These are phyloP conservation scores for Andrena hattorfiana DNA, from an alignment of 2,888 invertebrate species.

Conservation along the genomic window DNA sequence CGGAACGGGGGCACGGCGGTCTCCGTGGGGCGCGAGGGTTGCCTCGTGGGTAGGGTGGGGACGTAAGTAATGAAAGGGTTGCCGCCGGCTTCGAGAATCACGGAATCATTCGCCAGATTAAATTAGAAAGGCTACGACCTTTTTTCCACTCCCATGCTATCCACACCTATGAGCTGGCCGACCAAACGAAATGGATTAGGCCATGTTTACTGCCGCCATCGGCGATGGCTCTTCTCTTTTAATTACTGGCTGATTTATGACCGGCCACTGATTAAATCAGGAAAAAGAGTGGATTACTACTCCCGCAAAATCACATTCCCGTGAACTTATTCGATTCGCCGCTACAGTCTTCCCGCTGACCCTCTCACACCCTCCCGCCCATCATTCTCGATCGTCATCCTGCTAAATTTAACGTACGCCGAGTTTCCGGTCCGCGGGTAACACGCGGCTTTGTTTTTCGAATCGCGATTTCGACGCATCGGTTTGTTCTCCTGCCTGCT, in stretches of 20 bases:
- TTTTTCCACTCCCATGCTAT: constrained; percentile 71
- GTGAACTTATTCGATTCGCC: constrained; percentile 37
- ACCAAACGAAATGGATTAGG: constrained; percentile 80
- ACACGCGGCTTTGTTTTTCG: constrained; percentile 47
- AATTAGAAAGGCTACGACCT: constrained; percentile 84
- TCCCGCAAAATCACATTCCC: constrained; percentile 55
- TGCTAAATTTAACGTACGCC: constrained; percentile 50
- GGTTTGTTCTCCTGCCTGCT: constrained; percentile 13
- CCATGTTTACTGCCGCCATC: constrained; percentile 72
- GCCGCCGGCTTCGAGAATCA: constrained; percentile 82
- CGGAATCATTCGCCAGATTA: constrained; percentile 85
- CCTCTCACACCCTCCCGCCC: background rate
- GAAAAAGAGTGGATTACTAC: constrained; percentile 63
- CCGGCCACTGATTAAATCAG: constrained; percentile 62
- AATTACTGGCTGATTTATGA: constrained; percentile 80
- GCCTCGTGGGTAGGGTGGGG: constrained; percentile 70
- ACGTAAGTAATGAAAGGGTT: constrained; percentile 85
- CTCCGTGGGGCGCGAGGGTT: constrained; percentile 49
- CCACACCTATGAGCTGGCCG: constrained; percentile 58
- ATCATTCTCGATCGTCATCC: constrained; percentile 31
- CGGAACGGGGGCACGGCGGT: constrained; percentile 49
- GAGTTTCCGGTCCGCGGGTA: constrained; percentile 54
- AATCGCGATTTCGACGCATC: constrained; percentile 39
- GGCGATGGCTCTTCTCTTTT: constrained; percentile 76
- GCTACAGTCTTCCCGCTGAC: constrained; percentile 6